These are phyloP conservation scores for Dioctria linearis DNA, from an alignment of 2,888 invertebrate species.

Conservation along the genomic window DNA sequence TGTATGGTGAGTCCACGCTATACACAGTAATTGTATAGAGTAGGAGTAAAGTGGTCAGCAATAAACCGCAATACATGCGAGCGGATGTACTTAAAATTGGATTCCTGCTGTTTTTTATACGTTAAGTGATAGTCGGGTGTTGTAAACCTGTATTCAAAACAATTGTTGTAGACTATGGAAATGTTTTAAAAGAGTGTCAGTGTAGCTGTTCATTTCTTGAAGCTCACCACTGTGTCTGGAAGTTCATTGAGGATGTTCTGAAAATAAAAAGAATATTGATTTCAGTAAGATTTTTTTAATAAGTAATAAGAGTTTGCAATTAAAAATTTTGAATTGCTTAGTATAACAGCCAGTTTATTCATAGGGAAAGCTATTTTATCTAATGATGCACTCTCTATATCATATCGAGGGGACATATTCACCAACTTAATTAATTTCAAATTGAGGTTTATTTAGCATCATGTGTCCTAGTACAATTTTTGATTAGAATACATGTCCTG, in stretches of 20 bases:
- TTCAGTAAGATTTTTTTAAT: not conserved
- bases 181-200: conserved; percentile 11
- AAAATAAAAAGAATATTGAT: conserved; percentile 60
- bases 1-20: conserved; percentile 10
- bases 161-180: conserved; percentile 36
- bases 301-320: no score
- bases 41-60: not conserved
- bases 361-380: no score
- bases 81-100: not conserved
- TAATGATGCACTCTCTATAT: no score
- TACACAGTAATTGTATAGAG: conserved; percentile 9
- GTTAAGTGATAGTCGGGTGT: conserved; percentile 14
- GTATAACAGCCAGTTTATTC: no score
- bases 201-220: conserved; percentile 64
- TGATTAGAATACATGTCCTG: no score
- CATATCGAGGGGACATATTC: no score
- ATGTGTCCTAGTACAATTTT: no score
- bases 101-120: conserved; percentile 18
- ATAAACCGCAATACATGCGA: not conserved
- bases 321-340: no score
- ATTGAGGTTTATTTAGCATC: no score
- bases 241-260: conserved; percentile 72
- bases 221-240: conserved; percentile 70
- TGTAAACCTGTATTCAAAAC: conserved; percentile 18
- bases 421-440: no score